Evolutionary conservation across 2,888 invertebrate genomes (phyloP).

Genomic region (Lasioglossum lativentre): DNA sequence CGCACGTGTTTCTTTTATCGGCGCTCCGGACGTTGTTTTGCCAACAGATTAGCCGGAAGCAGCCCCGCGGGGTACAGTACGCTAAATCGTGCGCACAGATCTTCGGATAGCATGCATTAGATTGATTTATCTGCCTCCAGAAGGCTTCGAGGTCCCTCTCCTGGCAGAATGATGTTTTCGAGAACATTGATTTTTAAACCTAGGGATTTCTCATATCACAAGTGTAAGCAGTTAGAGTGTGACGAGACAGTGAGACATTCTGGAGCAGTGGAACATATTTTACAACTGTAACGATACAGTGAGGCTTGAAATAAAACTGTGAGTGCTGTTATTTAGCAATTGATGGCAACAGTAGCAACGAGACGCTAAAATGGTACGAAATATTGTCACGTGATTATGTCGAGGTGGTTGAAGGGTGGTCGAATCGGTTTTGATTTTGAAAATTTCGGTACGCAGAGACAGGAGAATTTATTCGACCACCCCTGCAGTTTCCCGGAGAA

Average conservation of each 20-base stretch:
- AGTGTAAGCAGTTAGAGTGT: no score
- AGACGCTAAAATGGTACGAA: neutral
- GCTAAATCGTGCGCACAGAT: slow-evolving; percentile 37
- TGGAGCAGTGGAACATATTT: no score
- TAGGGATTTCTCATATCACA: no score
- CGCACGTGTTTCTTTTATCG: slow-evolving; percentile 64
- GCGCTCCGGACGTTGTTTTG: slow-evolving; percentile 64
- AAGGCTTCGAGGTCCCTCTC: slow-evolving; percentile 1
- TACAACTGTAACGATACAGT: no score
- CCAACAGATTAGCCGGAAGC: slow-evolving; percentile 69
- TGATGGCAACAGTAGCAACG: neutral
- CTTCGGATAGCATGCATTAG: slow-evolving; percentile 27
- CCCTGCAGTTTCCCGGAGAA: slow-evolving; percentile 71
- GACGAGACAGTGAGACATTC: no score
- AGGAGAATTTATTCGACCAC: slow-evolving; percentile 54
- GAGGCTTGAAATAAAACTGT: no score
- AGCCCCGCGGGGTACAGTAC: slow-evolving; percentile 24
- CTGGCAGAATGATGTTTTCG: neutral
- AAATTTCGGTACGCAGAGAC: slow-evolving; percentile 58
- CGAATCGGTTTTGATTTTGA: slow-evolving; percentile 59
- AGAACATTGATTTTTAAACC: neutral
- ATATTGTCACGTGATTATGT: neutral
- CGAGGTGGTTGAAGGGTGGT: neutral
- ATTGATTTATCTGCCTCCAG: slow-evolving; percentile 57
- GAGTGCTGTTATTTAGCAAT: neutral